Percentiles rank a stretch among this genome's conserved stretches.
Evolutionary conservation across 2,113 vertebrate species (phyloP).

Genomic region (Athene cunicularia): DNA sequence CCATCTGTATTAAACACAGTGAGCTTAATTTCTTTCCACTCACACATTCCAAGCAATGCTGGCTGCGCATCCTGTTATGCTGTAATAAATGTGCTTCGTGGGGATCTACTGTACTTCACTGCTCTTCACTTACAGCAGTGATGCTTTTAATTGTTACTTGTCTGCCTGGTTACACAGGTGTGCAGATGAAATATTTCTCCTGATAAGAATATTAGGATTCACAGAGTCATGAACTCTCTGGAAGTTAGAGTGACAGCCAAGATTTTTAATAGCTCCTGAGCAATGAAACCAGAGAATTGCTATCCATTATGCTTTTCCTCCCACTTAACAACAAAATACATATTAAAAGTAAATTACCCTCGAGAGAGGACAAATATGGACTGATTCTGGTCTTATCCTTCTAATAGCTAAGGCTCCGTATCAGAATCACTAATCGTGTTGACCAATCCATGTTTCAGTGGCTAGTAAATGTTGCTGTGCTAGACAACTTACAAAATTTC

Average conservation of each 20-base stretch:
- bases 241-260: not conserved
- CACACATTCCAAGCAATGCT: not conserved
- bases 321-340: not conserved
- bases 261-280: not conserved
- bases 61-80: not conserved
- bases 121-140: not conserved
- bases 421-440: not conserved
- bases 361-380: not conserved
- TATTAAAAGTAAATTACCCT: constrained; percentile 22
- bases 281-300: not conserved
- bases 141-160: constrained; percentile 26
- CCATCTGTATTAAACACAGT: not conserved
- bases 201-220: constrained; percentile 26
- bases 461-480: not conserved
- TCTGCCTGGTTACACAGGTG: not conserved
- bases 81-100: not conserved
- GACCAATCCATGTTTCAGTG: not conserved
- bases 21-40: not conserved
- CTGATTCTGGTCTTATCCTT: not conserved
- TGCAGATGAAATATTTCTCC: constrained; percentile 21
- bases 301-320: not conserved
- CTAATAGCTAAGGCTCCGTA: not conserved
- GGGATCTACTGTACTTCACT: not conserved
- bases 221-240: not conserved
- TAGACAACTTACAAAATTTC: not conserved